These are phyloP conservation scores for Synergus umbraculus DNA, from an alignment of 2,888 invertebrate genomes.

Conservation along the genomic window DNA sequence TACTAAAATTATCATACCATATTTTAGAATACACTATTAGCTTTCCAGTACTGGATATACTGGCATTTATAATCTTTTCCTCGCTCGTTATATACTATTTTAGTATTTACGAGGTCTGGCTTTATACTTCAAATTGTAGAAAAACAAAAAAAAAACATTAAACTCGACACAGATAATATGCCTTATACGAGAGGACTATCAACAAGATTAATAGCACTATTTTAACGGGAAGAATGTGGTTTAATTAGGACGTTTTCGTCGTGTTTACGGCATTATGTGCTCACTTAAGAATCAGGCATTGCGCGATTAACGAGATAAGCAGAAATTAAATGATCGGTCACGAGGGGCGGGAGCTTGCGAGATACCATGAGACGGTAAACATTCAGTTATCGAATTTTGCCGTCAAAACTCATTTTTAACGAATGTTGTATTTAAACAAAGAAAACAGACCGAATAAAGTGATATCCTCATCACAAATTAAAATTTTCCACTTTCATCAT, in stretches of 20 bases:
- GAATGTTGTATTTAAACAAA: background rate
- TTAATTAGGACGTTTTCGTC: slow-evolving; percentile 23
- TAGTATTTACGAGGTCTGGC: background rate
- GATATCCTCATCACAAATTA: background rate
- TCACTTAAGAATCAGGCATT: slow-evolving; percentile 12
- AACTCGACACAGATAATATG: slow-evolving; percentile 4
- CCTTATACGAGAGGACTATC: slow-evolving; percentile 10
- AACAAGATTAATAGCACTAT: slow-evolving; percentile 16
- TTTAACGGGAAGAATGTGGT: slow-evolving; percentile 25
- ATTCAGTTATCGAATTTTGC: slow-evolving; percentile 12
- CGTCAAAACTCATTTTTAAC: background rate
- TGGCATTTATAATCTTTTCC: slow-evolving; percentile 11
- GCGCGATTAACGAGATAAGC: slow-evolving; percentile 12
- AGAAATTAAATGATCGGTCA: slow-evolving; percentile 20
- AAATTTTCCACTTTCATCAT: slow-evolving; percentile 13
- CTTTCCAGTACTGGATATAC: background rate
- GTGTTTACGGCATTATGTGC: slow-evolving; percentile 13
- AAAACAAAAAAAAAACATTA: background rate
- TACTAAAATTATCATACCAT: background rate
- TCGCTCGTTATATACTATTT: background rate
- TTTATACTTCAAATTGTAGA: slow-evolving; percentile 6
- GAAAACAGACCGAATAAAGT: background rate
- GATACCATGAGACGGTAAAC: background rate
- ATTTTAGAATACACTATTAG: slow-evolving; percentile 7
- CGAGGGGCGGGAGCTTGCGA: background rate